Conservation (phyloP, 2,888 invertebrate genomes). For the Idaea dimidiata region DNA sequence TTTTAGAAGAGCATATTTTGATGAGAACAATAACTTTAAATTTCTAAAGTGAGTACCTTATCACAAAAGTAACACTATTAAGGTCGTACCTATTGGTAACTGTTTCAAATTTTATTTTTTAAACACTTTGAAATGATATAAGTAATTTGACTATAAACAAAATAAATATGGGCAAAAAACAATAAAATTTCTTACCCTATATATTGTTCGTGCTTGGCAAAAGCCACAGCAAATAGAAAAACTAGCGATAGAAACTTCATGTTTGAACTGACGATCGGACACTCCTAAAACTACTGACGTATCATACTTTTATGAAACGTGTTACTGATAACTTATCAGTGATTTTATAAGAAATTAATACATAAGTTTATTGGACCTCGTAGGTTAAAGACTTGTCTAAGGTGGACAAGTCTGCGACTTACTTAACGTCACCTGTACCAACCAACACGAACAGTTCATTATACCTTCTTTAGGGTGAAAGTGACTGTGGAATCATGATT, state of each 20-base stretch:
- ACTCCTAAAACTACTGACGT: slow-evolving; percentile 5
- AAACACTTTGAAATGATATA: no score
- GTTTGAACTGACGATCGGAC: slow-evolving; percentile 13
- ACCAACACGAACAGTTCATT: no score
- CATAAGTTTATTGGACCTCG: background rate
- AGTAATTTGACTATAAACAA: background rate
- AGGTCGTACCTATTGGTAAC: no score
- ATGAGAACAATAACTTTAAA: no score
- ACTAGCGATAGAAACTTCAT: slow-evolving; percentile 49
- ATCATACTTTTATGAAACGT: slow-evolving; percentile 20
- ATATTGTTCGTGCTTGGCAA: slow-evolving; percentile 61
- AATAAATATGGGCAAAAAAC: background rate
- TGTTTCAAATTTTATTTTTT: no score
- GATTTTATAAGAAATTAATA: background rate
- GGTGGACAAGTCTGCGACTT: background rate
- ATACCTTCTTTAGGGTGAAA: no score
- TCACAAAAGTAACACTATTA: no score
- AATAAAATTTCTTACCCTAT: slow-evolving; percentile 43
- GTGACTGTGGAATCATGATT: no score
- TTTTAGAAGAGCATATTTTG: no score
- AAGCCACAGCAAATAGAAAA: slow-evolving; percentile 44
- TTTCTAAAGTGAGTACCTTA: no score
- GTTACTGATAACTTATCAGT: slow-evolving; percentile 16
- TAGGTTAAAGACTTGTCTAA: background rate
- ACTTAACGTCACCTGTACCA: no score